phyloP scores from a whole-genome alignment of 2,113 vertebrate species.

The zebrafish (Danio rerio) region DNA sequence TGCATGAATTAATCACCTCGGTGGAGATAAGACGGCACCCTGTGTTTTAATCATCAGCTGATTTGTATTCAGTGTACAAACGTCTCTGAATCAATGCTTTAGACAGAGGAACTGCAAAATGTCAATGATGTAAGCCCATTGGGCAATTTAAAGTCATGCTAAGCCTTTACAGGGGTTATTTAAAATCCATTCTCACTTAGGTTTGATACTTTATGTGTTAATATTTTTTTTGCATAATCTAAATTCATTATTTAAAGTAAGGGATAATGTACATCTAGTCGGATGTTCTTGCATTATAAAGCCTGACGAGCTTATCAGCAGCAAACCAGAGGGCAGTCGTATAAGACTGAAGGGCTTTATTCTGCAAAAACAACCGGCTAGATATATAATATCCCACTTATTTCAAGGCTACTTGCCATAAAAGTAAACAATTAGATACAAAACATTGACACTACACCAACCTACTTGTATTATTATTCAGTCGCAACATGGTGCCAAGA shows the following conservation, averaged over 20 bases:
- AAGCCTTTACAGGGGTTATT: background rate
- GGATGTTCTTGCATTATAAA: background rate
- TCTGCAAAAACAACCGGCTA: background rate
- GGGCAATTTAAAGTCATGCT: background rate
- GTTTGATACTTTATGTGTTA: background rate
- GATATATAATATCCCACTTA: background rate
- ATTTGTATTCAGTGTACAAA: constrained; percentile 63
- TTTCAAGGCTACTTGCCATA: background rate
- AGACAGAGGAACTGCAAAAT: constrained; percentile 27
- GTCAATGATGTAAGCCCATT: background rate
- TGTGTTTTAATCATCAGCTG: constrained; percentile 54
- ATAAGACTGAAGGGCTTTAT: background rate
- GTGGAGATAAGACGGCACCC: constrained; percentile 50
- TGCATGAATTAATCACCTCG: constrained; percentile 67
- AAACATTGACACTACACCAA: background rate
- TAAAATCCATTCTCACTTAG: background rate
- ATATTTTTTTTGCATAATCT: background rate
- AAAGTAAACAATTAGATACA: background rate
- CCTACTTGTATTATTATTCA: too few relatives aligned
- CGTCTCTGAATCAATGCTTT: constrained; percentile 54
- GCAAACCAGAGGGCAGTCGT: too few relatives aligned
- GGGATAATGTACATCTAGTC: background rate
- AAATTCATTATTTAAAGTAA: background rate
- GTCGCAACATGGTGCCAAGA: too few relatives aligned
- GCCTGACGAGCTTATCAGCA: background rate